Base-by-base conservation (phyloP, 2,113 vertebrate genomes). In the Periophthalmus modestus region DNA sequence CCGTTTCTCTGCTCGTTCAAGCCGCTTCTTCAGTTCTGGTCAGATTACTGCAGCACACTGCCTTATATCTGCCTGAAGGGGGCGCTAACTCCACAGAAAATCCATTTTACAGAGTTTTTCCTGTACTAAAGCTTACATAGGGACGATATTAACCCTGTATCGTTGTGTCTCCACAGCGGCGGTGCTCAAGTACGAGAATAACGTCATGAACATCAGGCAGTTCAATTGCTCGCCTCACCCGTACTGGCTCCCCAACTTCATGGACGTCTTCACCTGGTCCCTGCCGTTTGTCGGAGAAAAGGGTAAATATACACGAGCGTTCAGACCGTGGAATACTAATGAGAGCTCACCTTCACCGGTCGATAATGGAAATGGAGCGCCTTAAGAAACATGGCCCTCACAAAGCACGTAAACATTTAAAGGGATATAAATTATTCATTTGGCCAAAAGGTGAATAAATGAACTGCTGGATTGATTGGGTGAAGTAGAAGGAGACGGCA, bases 231-330 rank as follows among this genome's bases (percentile, higher is more conserved):
- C 97, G 70, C 97, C 97, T 70, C 97, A 99, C 83, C 97, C 97
- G 0, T 99, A 99, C 92, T 99, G 97, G 97, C 95, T 99, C 89
- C 97, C 97, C 77, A 99, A 99, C 87, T 98, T 98, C 93, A 99
- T 99, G 97, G 97, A 99, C 65, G 97, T 99, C 57, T 99, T 99
- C 89, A 99, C 97, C 84, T 99, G 97, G 97, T 99, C 97, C 47
- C 94, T 99, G 92, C 97, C 97, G 0, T 98, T 99, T 66, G 97
- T 99, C 52, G 97, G 97, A 11, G 97, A 99, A 85, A 99, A 99
- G 92, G 97, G 97, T 98, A 82, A 21, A 28, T 24, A 23, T 47
- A 15, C 36, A 16, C 39, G 5, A 48, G 28, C 46, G 13, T 57
- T 66, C 63, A 11, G 23, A 70, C 48, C 55, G 67, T 12, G 46